These are phyloP conservation scores for Aurelia sp. DNA, from an alignment of 30 jellyfish, hydroid and myxozoan genomes.

Conservation along the genomic window DNA sequence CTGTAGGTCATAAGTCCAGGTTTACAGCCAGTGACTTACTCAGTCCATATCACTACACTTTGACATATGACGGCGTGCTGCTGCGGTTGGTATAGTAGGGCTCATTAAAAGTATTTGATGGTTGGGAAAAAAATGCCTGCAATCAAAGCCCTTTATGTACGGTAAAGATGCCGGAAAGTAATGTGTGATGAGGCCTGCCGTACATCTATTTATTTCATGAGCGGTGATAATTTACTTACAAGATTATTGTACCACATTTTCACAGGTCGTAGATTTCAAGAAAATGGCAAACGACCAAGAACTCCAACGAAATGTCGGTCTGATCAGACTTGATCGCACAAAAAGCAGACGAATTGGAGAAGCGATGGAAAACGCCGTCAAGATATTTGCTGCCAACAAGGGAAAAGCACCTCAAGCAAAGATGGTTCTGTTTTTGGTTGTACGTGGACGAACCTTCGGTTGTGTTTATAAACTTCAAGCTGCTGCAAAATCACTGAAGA, in stretches of 20 bases:
- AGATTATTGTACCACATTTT: not conserved
- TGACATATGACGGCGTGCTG: no score
- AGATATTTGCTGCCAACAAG: constrained; percentile 45
- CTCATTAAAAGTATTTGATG: no score
- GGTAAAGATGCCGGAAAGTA: no score
- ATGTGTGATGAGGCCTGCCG: no score
- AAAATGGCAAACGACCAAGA: constrained; percentile 52
- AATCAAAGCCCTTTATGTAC: no score
- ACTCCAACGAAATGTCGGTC: constrained; percentile 32
- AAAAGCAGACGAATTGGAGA: constrained; percentile 67
- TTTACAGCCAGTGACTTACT: no score
- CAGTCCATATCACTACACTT: no score
- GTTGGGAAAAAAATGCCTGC: no score
- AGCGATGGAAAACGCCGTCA: constrained; percentile 54
- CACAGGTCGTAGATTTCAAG: constrained; percentile 50
- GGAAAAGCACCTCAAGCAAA: constrained; percentile 39
- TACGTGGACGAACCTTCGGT: constrained; percentile 74
- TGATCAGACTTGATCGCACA: constrained; percentile 29
- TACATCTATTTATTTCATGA: no score
- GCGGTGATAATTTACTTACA: no score
- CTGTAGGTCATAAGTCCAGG: no score
- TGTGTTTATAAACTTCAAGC: constrained; percentile 73
- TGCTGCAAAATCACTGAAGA: constrained; percentile 60
- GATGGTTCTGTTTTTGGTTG: constrained; percentile 55
- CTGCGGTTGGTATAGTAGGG: no score